Base-by-base conservation (phyloP, 2,113 vertebrate genomes). In the Perca schrenkii region DNA sequence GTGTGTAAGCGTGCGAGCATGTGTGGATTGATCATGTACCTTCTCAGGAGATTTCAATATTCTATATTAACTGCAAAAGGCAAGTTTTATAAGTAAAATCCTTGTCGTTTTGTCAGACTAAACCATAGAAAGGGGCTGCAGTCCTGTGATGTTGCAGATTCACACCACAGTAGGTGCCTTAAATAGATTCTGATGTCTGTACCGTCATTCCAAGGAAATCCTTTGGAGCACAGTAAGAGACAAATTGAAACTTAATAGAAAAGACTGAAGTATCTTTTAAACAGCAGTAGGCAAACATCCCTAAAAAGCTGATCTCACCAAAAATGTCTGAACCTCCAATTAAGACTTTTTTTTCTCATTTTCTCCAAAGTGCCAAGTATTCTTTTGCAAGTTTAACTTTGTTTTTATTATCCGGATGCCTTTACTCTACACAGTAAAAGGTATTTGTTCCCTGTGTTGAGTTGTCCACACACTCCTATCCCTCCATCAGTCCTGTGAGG, bases 181-280 rank as follows among this genome's bases (percentile, higher is more conserved):
- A 34, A 22, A 83, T 50, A 21, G 8, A 61, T 40, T 61, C 11
- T 57, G 22, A 34, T 68, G 62, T 68, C 25, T 57, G 52, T n/a
- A 21, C 2, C 8, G 53, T 77, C 57, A 73, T 56, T 76, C n/a
- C 36, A 47, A 56, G 19, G 4, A 47, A 62, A 74, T 64, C 63
- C 13, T 74, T 75, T 36, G 25, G 53, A n/a, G n/a, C 34, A 46
- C 71, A 77, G 46, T 66, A 60, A 52, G 56, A 22, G 68, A 25
- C 69, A 64, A 74, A 74, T 77, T 73, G 21, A 74, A 70, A 58
- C 22, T 60, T 65, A 69, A 73, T 49, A 61, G 28, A 60, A 61
- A 74, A 58, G 40, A 25, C 43, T 63, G 53, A 68, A 46, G 21
- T 53, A 15, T 36, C 8, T 60, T 54, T 84, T 25, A 46, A 78